Base-by-base conservation (phyloP, 2,888 invertebrate species). In the Cephus sareptanus region DNA sequence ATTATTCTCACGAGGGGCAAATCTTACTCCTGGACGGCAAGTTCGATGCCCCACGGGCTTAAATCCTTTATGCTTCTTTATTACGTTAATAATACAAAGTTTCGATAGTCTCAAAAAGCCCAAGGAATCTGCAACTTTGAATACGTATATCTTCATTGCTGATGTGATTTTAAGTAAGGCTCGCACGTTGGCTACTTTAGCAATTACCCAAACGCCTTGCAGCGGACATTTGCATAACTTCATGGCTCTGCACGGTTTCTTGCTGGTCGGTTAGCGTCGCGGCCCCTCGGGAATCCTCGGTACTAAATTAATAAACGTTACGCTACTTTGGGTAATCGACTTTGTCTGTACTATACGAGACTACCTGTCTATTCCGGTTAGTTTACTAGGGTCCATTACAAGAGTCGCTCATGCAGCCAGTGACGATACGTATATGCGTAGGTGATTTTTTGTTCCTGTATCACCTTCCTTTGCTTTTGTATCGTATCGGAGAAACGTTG, bases 131-230 rank as follows among this genome's bases (percentile, higher is more conserved):
- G 23, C 56, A 2, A 56, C 35, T 15, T 30, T 1, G n/a, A 35
- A 11, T 23, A 35, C 15, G 23, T 34, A n/a, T 74, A 74, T 82
- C 56, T 56, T 82, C 81, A 81, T 83, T 85, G 85, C 86, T 88
- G 89, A 89, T 89, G 89, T 85, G 89, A 89, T 89, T 89, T 89
- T 89, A 89, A 89, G 89, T 86, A 88, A 87, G 86, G 87, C 85
- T 84, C 82, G 79, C 76, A 76, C 74, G 73, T 69, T 71, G 76
- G 76, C 77, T n/a, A 34, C 15, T 31, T 78, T 73, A 83, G 85
- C 87, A 88, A 89, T 89, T 89, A 89, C 89, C 87, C 88, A 87
- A 88, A 89, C 90, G 89, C 89, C 89, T 88, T 87, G 87, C 87
- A 82, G 76, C 80, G 77, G 77, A 81, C 82, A 88, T 89, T 88